Percentiles rank a stretch among this genome's conserved stretches.
Evolutionary conservation across 2,113 vertebrate species (phyloP).

Genomic region (Raja brachyura): DNA sequence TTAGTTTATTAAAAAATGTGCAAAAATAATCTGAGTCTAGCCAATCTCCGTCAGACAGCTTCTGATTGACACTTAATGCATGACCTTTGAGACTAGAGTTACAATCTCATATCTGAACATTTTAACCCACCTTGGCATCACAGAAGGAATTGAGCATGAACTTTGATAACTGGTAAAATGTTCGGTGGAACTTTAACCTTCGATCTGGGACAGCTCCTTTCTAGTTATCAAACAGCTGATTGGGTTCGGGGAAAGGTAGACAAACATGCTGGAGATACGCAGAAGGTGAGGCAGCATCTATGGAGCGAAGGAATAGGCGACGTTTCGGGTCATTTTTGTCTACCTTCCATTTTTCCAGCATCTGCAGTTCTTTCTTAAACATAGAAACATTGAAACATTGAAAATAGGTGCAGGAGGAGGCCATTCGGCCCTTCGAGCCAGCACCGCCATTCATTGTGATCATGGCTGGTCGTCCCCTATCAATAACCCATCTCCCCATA

Average conservation of each 20-base stretch:
- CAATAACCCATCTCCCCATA: no score
- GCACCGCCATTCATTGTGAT: no score
- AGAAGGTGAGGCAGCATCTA: no score
- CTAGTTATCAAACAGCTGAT: neutral
- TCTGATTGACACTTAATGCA: neutral
- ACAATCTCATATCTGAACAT: neutral
- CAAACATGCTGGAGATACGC: no score
- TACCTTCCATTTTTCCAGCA: no score
- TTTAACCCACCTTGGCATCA: neutral
- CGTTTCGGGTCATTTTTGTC: no score
- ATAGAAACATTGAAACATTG: no score
- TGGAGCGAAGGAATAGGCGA: no score
- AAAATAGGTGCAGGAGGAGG: no score
- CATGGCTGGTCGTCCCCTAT: no score
- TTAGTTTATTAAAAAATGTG: neutral
- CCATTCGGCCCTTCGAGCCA: no score
- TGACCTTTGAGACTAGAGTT: neutral
- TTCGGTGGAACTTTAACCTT: conserved; percentile 2
- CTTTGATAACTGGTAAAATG: conserved; percentile 1
- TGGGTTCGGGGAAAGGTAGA: neutral
- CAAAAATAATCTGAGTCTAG: neutral
- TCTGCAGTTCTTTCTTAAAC: no score
- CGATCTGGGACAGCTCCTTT: neutral
- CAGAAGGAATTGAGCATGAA: neutral
- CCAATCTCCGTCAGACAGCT: neutral